Conservation (phyloP, 1,140 invertebrate species). For the Aphelenchoides fujianensis region DNA sequence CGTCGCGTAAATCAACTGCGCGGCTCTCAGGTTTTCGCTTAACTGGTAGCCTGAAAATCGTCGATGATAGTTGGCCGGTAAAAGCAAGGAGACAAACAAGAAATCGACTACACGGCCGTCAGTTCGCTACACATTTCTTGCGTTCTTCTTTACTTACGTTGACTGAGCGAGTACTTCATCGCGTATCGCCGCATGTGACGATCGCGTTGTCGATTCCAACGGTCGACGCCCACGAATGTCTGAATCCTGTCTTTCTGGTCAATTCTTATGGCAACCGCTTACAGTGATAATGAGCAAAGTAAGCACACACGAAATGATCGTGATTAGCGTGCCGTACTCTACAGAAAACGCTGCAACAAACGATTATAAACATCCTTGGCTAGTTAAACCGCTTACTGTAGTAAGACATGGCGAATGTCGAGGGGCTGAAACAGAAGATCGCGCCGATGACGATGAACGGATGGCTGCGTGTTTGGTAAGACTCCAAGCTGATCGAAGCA, state of each 20-base stretch:
- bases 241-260: not conserved
- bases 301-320: not conserved
- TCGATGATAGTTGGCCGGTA: too few species aligned
- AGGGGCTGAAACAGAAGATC: not conserved
- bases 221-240: not conserved
- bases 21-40: constrained; percentile 6
- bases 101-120: too few species aligned
- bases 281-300: not conserved
- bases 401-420: not conserved
- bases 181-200: not conserved
- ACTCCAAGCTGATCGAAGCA: not conserved
- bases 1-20: not conserved
- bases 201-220: not conserved
- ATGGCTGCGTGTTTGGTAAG: not conserved
- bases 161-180: not conserved
- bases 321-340: not conserved
- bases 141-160: too few species aligned
- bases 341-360: not conserved
- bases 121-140: too few species aligned
- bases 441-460: not conserved
- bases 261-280: not conserved
- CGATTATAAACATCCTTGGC: not conserved
- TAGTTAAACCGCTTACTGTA: constrained; percentile 5
- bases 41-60: constrained; percentile 2
- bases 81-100: too few species aligned